phyloP scores from a whole-genome alignment of 2,888 invertebrate genomes.

The Carcina quercana region DNA sequence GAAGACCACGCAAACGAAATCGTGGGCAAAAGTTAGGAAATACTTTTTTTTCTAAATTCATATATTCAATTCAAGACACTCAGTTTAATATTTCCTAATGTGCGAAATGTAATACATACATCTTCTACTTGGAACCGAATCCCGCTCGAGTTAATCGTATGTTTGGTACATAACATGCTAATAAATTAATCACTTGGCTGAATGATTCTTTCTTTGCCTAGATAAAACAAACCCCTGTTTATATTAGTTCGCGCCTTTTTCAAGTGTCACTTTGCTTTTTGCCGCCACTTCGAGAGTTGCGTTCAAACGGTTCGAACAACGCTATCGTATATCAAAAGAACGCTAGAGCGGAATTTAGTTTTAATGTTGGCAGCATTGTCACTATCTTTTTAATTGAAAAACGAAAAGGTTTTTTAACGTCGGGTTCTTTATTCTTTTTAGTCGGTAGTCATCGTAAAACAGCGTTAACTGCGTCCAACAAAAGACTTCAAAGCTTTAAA shows the following conservation, averaged over 20 bases:
- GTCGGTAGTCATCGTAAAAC: constrained; percentile 60
- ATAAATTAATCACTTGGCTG: constrained; percentile 21
- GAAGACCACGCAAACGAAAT: too few species aligned
- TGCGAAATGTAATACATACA: too few species aligned
- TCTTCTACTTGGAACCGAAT: neutral
- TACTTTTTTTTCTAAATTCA: too few species aligned
- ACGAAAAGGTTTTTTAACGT: constrained; percentile 58
- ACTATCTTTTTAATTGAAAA: constrained; percentile 65
- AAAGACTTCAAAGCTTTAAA: constrained; percentile 65
- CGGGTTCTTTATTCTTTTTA: constrained; percentile 42
- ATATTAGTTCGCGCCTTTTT: constrained; percentile 70
- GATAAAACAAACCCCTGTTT: constrained; percentile 55
- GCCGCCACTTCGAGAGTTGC: constrained; percentile 50
- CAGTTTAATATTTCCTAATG: too few species aligned
- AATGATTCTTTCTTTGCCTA: constrained; percentile 40
- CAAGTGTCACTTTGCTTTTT: constrained; percentile 72
- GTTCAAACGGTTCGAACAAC: constrained; percentile 56
- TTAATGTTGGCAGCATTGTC: constrained; percentile 64
- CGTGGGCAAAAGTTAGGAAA: too few species aligned
- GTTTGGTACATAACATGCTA: too few species aligned
- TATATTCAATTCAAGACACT: too few species aligned
- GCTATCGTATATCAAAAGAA: constrained; percentile 70
- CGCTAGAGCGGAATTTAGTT: constrained; percentile 35
- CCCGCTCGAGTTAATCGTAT: neutral
- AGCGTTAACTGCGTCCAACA: constrained; percentile 46